Base-by-base conservation (phyloP, 2,888 invertebrate species). In the Clitarchus hookeri region DNA sequence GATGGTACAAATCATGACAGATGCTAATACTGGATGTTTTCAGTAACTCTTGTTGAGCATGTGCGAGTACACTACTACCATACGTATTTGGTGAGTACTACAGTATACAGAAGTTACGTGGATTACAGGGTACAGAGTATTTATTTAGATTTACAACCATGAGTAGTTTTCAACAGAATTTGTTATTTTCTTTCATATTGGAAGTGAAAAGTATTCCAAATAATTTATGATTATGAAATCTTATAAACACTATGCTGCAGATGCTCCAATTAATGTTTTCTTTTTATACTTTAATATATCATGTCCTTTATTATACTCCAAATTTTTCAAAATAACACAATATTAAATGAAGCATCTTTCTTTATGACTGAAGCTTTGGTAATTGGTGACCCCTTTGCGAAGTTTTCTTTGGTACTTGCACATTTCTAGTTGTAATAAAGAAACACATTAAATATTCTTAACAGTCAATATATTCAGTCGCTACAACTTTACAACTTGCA, bases 391-490 rank as follows among this genome's bases (percentile, higher is more conserved):
- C 82, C 44, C 82, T 82, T 79, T 82, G 27, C 19, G 6, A 36
- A 82, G 44, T 82, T 82, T 36, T 82, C 82, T 82, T 82, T 82
- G 82, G 82, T 82, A 82, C 82, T 82, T 82, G 27, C 44, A 82
- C 82, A 82, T 82, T 44, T 44, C 16, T 82, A 36, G 82, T 36
- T 36, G 6, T 82, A 82, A 82, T 26, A 82, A 82, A 82, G 23
- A 27, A 82, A 82, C 27, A 82, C 36, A 23, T 26, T 25, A 25
- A n/a, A 2, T 25, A 78, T 13, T 78, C 78, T 82, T 82, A 82
- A 82, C 44, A 36, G 23, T 82, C 23, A 82, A 36, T 82, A 82
- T 23, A 82, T 26, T 36, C 82, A 44, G 82, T 82, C 23, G 23
- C 82, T 36, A 82, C 27, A 82, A 82, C 27, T 82, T 36, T 82